Percentiles rank a stretch among this genome's conserved stretches.
These are phyloP conservation scores for Enteromius treurensis DNA, from an alignment of 2,797 vertebrate genomes.

Conservation along the genomic window DNA sequence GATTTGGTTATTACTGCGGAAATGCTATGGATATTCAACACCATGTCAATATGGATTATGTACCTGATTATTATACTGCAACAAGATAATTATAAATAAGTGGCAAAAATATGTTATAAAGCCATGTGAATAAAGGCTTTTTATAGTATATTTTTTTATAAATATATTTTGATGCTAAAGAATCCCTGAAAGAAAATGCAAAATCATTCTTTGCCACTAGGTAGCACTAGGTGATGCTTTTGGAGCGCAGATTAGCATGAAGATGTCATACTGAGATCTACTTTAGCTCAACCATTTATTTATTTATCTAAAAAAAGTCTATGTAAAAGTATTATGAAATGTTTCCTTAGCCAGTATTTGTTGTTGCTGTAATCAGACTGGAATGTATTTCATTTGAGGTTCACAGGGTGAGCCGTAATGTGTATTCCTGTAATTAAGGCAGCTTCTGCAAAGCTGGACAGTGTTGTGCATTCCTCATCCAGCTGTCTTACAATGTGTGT, in stretches of 20 bases:
- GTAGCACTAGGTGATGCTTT: no score
- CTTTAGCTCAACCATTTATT: constrained; percentile 57
- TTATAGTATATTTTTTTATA: no score
- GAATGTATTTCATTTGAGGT: constrained; percentile 77
- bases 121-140: no score
- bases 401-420: constrained; percentile 73
- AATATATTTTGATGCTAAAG: no score
- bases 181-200: no score
- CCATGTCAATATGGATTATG: neutral
- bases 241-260: no score
- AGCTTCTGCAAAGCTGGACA: constrained; percentile 72
- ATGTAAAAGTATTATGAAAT: constrained; percentile 52
- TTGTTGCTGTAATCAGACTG: constrained; percentile 70
- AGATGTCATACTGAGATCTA: constrained; percentile 58
- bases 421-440: constrained; percentile 71
- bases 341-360: constrained; percentile 68
- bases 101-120: no score
- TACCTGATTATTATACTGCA: neutral
- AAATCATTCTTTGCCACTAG: no score
- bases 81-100: neutral
- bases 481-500: constrained; percentile 68
- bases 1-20: neutral
- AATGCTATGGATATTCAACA: neutral
- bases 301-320: constrained; percentile 57
- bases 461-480: constrained; percentile 67